A percentile compares a stretch with the other conserved stretches of the same genome.
Evolutionary conservation across 2,113 vertebrate genomes (phyloP).

Genomic region (Paralichthys olivaceus): DNA sequence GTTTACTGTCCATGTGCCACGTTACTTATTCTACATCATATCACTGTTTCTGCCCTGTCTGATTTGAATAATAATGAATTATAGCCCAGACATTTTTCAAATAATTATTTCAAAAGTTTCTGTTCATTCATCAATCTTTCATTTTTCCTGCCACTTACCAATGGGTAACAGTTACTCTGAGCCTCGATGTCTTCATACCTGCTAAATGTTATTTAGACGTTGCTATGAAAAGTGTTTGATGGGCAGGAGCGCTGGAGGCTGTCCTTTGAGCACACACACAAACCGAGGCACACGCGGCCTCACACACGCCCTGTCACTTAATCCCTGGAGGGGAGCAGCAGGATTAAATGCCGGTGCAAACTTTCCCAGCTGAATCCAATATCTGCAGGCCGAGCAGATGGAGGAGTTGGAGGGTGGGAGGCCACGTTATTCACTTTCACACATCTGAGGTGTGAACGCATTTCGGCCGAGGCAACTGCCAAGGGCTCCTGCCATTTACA

Average conservation of each 20-base stretch:
- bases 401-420: conserved; percentile 2
- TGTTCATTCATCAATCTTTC: not conserved
- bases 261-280: not conserved
- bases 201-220: conserved; percentile 44
- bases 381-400: conserved; percentile 18
- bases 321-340: conserved; percentile 18
- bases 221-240: conserved; percentile 66
- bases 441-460: conserved; percentile 59
- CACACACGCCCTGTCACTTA: conserved; percentile 19
- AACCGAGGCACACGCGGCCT: no score
- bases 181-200: conserved; percentile 18
- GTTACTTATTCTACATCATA: no score
- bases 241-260: conserved; percentile 18
- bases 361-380: conserved; percentile 39
- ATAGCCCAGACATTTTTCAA: not conserved
- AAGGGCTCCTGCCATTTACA: conserved; percentile 20
- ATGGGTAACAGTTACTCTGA: conserved; percentile 30
- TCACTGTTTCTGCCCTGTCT: not conserved
- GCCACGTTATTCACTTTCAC: conserved; percentile 43
- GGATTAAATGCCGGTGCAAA: conserved; percentile 34
- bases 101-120: not conserved
- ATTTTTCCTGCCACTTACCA: not conserved
- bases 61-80: not conserved
- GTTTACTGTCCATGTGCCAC: no score
- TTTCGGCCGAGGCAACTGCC: conserved; percentile 32